Conservation (phyloP, 2,888 invertebrate genomes). For the Dolichomitus sp. region DNA sequence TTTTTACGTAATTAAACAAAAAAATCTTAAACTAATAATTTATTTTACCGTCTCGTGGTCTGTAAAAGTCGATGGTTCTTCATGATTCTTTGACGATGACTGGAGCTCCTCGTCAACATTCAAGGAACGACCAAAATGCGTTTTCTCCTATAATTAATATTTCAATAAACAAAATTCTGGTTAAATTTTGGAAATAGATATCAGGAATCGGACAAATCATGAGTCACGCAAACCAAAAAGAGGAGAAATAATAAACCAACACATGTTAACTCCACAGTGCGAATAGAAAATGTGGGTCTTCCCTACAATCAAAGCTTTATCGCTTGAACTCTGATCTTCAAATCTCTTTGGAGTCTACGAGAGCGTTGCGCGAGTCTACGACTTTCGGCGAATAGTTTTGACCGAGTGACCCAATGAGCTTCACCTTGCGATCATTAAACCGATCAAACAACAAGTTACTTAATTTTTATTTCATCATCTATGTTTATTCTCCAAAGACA, state of each 20-base stretch:
- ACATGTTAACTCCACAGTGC: slow-evolving; percentile 9
- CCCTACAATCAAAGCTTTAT: slow-evolving; percentile 71
- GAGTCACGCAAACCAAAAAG: neutral
- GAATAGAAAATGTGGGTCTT: slow-evolving; percentile 51
- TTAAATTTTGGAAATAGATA: neutral
- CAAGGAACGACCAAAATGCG: slow-evolving; percentile 78
- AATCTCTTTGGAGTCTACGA: slow-evolving; percentile 69
- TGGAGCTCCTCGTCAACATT: slow-evolving; percentile 47
- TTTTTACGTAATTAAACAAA: neutral
- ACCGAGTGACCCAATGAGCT: slow-evolving; percentile 5
- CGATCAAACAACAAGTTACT: neutral
- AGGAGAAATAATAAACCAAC: slow-evolving; percentile 26
- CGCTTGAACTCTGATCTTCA: slow-evolving; percentile 79
- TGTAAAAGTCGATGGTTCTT: slow-evolving; percentile 74
- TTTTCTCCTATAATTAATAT: slow-evolving; percentile 74
- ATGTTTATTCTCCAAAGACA: neutral
- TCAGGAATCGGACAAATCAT: slow-evolving; percentile 4
- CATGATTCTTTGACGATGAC: slow-evolving; percentile 28
- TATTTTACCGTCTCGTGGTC: slow-evolving; percentile 80
- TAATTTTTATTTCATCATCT: neutral
- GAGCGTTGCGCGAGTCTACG: slow-evolving; percentile 44
- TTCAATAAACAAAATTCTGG: neutral
- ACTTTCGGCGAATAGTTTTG: slow-evolving; percentile 53
- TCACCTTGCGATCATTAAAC: neutral
- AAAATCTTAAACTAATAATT: slow-evolving; percentile 4